Conservation (phyloP, 2,888 invertebrate species). For the Drosophila planitibia region DNA sequence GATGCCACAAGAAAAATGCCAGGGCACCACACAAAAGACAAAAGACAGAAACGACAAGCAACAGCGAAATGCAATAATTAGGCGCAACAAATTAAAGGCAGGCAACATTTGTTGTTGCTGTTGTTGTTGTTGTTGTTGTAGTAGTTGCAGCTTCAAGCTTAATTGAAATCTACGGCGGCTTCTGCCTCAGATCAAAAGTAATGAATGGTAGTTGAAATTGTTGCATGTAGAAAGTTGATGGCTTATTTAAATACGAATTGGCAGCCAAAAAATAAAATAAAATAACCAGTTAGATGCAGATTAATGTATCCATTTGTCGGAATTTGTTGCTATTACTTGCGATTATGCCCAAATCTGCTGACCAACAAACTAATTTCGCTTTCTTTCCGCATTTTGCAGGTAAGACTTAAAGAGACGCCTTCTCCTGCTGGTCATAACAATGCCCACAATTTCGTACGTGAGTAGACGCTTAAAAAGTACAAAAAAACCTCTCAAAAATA, state of each 20-base stretch:
- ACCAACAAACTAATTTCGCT: conserved; percentile 50
- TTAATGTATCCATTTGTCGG: conserved; percentile 8
- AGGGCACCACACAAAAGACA: conserved; percentile 38
- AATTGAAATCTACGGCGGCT: conserved; percentile 58
- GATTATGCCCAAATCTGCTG: conserved; percentile 43
- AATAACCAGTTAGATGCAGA: not conserved
- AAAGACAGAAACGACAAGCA: conserved; percentile 20
- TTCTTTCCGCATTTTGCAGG: conserved; percentile 60
- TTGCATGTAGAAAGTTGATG: conserved; percentile 58
- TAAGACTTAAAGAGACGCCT: conserved; percentile 43
- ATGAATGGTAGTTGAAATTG: conserved; percentile 37
- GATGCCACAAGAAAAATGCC: conserved; percentile 49
- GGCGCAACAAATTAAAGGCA: conserved; percentile 66
- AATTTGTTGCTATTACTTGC: conserved; percentile 29
- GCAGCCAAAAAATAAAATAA: not conserved
- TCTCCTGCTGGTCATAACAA: conserved; percentile 32
- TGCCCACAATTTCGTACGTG: conserved; percentile 65
- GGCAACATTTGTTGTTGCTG: conserved; percentile 15
- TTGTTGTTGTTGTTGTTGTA: conserved; percentile 17
- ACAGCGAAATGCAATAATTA: conserved; percentile 70
- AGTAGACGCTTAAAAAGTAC: conserved; percentile 40
- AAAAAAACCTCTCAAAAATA: conserved; percentile 14
- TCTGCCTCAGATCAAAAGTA: conserved; percentile 38
- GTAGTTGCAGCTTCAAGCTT: conserved; percentile 35
- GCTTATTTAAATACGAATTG: conserved; percentile 60